Evolutionary conservation across 2,797 vertebrate genomes (phyloP).

Genomic region (Mastacembelus armatus): DNA sequence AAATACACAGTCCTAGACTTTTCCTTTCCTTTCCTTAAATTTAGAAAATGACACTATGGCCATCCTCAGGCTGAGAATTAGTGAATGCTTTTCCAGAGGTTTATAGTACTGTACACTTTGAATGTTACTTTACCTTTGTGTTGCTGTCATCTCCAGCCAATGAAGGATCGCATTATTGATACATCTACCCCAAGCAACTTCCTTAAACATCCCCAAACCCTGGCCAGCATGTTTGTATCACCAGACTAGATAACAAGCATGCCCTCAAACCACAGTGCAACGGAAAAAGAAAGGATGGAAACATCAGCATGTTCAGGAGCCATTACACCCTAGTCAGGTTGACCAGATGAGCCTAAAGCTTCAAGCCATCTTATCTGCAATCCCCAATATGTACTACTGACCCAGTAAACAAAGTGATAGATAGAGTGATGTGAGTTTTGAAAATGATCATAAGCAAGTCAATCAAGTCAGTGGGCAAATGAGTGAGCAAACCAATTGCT

Average conservation of each 20-base stretch:
- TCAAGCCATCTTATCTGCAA: slow-evolving; percentile 51
- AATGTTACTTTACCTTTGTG: slow-evolving; percentile 53
- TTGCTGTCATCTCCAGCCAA: slow-evolving; percentile 31
- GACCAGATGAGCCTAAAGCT: slow-evolving; percentile 18
- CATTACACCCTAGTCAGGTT: slow-evolving; percentile 8
- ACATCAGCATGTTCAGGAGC: slow-evolving; percentile 14
- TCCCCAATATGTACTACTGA: not conserved
- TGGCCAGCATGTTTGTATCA: slow-evolving; percentile 54
- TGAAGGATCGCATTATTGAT: slow-evolving; percentile 20
- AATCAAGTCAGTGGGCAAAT: slow-evolving; percentile 37
- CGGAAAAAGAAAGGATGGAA: slow-evolving; percentile 5
- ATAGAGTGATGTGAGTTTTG: slow-evolving; percentile 27
- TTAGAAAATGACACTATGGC: slow-evolving; percentile 1
- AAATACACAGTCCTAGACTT: not conserved
- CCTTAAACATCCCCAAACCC: slow-evolving; percentile 3
- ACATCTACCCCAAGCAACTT: not conserved
- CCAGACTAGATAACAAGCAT: slow-evolving; percentile 41
- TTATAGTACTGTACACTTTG: not conserved
- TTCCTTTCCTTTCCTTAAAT: not conserved
- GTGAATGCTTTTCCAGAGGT: not conserved
- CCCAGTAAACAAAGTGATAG: slow-evolving; percentile 32
- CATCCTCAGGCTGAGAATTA: not conserved
- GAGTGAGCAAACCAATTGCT: slow-evolving; percentile 15
- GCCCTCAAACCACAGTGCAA: slow-evolving; percentile 4
- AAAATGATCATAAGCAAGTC: slow-evolving; percentile 35